Base-by-base conservation (phyloP, 64 coral and sea anemone genomes). In the Stylophora pistillata region DNA sequence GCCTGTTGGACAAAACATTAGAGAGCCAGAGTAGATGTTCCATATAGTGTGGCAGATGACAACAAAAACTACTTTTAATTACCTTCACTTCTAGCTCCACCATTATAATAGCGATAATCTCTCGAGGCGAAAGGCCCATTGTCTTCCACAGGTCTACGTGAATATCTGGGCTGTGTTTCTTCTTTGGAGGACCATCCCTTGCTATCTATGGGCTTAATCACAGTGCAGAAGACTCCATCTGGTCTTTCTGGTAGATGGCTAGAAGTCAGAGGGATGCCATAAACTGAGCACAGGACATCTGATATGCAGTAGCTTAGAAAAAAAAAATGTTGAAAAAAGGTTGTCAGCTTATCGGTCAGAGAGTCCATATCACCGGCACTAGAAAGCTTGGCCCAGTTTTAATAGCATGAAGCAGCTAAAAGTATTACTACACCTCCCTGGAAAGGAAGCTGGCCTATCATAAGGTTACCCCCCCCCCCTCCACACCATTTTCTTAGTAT, bases 171-270 rank as follows among this genome's bases (percentile, higher is more conserved):
- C 14, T 13, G 55, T 25, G 61, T 58, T 33, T 80, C 64, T 13
- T 59, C 26, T 52, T 64, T 53, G 4, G 26, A 27, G 0, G 65
- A 58, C 17, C 53, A 75, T 15, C 65, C 37, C 7, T 47, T 86
- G 34, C 52, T 31, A 17, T 78, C 84, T 63, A 58, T 53, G 17
- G 85, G 63, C 62, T 89, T 88, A 66, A 99, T 17, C 15, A 93
- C 78, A 29, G 88, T 85, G 55, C 88, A 92, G 32, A 92, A 93
- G 17, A 87, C 53, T 63, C 93, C 97, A 7, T 99, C 97, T 0
- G 97, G 97, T 80, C 97, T 95, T 74, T 99, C 97, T 26, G 97
- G 97, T 27, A 99, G 58, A 64, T 99, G 97, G 20, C 78, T 93
- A 53, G 90, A 55, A 29, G 97, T 95, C 53, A 92, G 72, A 10